phyloP scores from a whole-genome alignment of 2,797 vertebrate genomes.

The Rhinophrynus dorsalis region DNA sequence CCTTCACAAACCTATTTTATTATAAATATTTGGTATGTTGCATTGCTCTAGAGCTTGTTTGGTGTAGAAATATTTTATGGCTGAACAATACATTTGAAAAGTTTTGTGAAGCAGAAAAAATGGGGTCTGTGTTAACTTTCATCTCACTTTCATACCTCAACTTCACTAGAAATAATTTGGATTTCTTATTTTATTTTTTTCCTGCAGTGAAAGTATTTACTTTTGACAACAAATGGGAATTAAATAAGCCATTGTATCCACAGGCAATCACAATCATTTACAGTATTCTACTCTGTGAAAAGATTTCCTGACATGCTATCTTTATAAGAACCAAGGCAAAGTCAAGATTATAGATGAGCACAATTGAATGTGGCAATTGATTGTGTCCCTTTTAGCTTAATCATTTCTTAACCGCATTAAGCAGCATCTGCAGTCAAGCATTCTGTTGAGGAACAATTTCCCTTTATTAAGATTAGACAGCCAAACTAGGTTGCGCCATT shows the following conservation, averaged over 20 bases:
- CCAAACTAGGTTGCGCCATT: not conserved
- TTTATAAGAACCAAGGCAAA: too few relatives aligned
- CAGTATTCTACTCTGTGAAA: not conserved
- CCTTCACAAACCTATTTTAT: constrained; percentile 14
- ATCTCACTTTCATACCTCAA: not conserved
- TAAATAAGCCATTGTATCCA: not conserved
- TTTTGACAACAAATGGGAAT: not conserved
- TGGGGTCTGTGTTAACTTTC: not conserved
- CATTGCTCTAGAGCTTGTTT: not conserved
- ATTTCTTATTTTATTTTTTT: not conserved
- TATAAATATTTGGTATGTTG: constrained; percentile 1
- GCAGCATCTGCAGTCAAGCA: not conserved
- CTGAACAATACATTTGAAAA: not conserved
- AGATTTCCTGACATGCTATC: not conserved
- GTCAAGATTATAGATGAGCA: too few relatives aligned
- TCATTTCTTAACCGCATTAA: not conserved
- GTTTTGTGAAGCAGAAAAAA: not conserved
- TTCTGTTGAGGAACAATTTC: not conserved
- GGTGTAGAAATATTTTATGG: not conserved
- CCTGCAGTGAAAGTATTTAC: too few relatives aligned
- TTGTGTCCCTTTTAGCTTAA: too few relatives aligned
- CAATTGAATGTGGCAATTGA: too few relatives aligned
- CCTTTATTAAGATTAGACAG: not conserved
- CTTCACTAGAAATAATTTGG: not conserved
- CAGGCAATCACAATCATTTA: not conserved